Conservation (phyloP, 1,140 invertebrate species). For the Mylabris phalerata region DNA sequence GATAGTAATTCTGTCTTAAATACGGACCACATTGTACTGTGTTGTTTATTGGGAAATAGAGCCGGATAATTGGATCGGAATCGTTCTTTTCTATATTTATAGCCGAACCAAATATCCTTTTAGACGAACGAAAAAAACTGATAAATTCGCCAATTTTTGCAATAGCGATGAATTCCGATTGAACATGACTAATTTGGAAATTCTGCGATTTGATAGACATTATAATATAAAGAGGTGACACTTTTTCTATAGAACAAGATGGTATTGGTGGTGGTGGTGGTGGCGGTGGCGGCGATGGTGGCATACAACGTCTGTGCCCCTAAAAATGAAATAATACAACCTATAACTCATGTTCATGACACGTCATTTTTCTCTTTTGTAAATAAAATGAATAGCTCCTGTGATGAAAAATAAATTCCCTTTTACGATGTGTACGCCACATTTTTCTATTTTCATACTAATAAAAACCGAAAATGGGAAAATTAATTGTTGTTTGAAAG, state of each 20-base stretch:
- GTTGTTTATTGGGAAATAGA: slow-evolving; percentile 18
- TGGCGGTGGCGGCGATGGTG: background rate
- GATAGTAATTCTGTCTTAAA: slow-evolving; percentile 18
- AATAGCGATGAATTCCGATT: too few species aligned
- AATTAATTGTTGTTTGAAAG: background rate
- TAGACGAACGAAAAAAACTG: too few species aligned
- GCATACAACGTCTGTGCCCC: slow-evolving; percentile 2
- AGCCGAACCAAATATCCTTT: slow-evolving; percentile 5
- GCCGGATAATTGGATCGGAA: slow-evolving; percentile 14
- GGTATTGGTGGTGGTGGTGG: background rate
- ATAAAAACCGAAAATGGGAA: background rate
- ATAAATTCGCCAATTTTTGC: too few species aligned
- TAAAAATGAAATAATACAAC: slow-evolving; percentile 20
- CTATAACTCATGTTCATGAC: slow-evolving; percentile 19
- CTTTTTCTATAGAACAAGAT: too few species aligned
- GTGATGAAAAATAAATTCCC: slow-evolving; percentile 19
- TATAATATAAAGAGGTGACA: too few species aligned
- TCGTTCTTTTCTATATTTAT: slow-evolving; percentile 15
- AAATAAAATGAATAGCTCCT: slow-evolving; percentile 18
- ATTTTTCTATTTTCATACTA: background rate
- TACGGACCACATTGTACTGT: slow-evolving; percentile 12
- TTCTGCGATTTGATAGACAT: too few species aligned
- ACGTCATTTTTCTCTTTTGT: slow-evolving; percentile 20
- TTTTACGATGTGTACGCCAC: background rate
- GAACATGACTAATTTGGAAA: too few species aligned